Conservation (phyloP, 2,113 vertebrate species). For the Meles meles region DNA sequence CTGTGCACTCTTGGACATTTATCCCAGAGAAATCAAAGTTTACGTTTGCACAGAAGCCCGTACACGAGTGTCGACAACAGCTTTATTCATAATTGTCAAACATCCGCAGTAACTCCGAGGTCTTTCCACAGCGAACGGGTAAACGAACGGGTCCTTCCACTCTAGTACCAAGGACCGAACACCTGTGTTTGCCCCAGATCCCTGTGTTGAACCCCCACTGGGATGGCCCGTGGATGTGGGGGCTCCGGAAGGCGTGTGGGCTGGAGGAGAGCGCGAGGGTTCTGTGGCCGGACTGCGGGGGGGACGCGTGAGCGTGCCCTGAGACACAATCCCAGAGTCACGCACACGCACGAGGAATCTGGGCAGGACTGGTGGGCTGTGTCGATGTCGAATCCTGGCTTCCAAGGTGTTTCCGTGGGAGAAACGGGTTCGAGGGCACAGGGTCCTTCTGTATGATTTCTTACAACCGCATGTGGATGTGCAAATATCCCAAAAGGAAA, state of each 20-base stretch:
- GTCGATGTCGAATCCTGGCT: background rate
- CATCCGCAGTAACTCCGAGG: background rate
- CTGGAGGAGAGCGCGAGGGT: no score
- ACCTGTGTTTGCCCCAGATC: background rate
- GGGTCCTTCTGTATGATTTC: background rate
- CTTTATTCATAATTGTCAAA: background rate
- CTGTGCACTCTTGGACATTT: background rate
- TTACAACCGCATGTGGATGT: background rate
- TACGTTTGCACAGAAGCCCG: background rate
- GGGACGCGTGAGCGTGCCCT: no score
- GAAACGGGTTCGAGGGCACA: background rate
- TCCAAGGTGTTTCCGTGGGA: background rate
- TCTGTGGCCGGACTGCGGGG: rapidly evolving
- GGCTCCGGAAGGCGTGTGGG: rapidly evolving
- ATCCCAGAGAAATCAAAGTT: background rate
- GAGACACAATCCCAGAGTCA: background rate
- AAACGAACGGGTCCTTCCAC: background rate
- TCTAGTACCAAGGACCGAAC: background rate
- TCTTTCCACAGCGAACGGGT: rapidly evolving
- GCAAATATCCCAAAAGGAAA: background rate
- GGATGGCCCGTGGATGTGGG: background rate
- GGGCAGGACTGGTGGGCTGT: background rate
- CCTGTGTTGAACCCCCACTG: background rate
- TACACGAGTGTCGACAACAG: background rate
- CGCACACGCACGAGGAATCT: background rate